A percentile compares a stretch with the other conserved stretches of the same genome.
These are phyloP conservation scores for Drosophila flavopinicola DNA, from an alignment of 2,888 invertebrate genomes.

Conservation along the genomic window DNA sequence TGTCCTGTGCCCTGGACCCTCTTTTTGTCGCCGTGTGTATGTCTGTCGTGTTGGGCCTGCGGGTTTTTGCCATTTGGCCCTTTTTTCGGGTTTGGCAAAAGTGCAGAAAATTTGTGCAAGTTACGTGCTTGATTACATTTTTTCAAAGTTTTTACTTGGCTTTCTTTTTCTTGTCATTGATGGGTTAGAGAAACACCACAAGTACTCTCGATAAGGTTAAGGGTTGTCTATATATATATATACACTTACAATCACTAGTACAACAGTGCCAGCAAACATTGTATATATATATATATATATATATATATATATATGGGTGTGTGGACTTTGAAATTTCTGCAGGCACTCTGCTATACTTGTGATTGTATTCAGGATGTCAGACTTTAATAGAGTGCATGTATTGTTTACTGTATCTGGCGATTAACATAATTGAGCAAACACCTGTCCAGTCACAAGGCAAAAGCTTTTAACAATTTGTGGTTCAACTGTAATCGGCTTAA, in stretches of 20 bases:
- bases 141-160: constrained; percentile 59
- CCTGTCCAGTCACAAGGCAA: constrained; percentile 47
- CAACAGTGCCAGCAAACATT: too few relatives aligned
- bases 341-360: constrained; percentile 17
- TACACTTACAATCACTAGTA: too few relatives aligned
- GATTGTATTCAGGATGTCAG: constrained; percentile 20
- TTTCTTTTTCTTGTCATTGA: constrained; percentile 45
- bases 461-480: constrained; percentile 74
- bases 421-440: constrained; percentile 67
- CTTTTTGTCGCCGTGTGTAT: constrained; percentile 17
- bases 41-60: constrained; percentile 48
- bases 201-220: constrained; percentile 56
- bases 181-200: constrained; percentile 41
- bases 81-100: constrained; percentile 63
- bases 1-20: constrained; percentile 25
- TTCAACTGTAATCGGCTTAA: constrained; percentile 71
- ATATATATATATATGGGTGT: constrained; percentile 5
- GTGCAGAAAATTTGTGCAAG: constrained; percentile 78
- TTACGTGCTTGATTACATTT: constrained; percentile 79
- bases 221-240: constrained; percentile 7
- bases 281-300: not conserved
- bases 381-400: constrained; percentile 1
- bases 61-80: constrained; percentile 52
- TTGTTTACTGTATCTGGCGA: constrained; percentile 31
- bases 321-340: constrained; percentile 25